These are phyloP conservation scores for Trinectes maculatus DNA, from an alignment of 2,113 vertebrate genomes.

Conservation along the genomic window DNA sequence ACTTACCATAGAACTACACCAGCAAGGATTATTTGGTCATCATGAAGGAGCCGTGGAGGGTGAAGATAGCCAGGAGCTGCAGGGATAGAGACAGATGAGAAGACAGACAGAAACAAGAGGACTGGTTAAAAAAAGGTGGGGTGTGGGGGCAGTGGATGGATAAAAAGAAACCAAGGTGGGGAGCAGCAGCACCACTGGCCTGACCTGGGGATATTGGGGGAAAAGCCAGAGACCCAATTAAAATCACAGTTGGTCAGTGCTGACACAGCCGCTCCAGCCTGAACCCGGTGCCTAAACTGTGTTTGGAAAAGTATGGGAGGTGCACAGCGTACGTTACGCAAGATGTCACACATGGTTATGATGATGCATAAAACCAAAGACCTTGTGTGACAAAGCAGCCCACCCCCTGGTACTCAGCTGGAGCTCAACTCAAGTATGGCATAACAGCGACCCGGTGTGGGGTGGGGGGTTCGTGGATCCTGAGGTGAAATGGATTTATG, in stretches of 20 bases:
- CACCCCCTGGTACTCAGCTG: conserved; percentile 64
- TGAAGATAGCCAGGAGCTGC: conserved; percentile 74
- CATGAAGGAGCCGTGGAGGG: conserved; percentile 67
- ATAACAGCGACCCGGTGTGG: conserved; percentile 39
- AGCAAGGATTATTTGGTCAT: conserved; percentile 72
- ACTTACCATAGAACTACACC: conserved; percentile 70
- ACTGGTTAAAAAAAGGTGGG: conserved; percentile 26
- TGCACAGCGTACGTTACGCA: conserved; percentile 53
- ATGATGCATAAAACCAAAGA: conserved; percentile 70
- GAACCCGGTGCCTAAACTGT: conserved; percentile 11
- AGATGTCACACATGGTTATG: conserved; percentile 72
- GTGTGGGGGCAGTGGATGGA: conserved; percentile 34
- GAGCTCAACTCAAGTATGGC: conserved; percentile 50
- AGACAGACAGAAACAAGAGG: conserved; percentile 63
- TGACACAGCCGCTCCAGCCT: conserved; percentile 55
- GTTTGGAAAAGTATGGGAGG: conserved; percentile 45
- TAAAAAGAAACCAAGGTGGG: conserved; percentile 73
- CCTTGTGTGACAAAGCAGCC: conserved; percentile 61
- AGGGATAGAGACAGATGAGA: conserved; percentile 70
- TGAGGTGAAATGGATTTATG: conserved; percentile 64
- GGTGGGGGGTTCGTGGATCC: conserved; percentile 31
- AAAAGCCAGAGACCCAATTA: conserved; percentile 76
- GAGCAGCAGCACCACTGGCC: conserved; percentile 65
- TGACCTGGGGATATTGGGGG: conserved; percentile 70
- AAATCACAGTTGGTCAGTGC: conserved; percentile 72